Percentiles rank a stretch among this genome's conserved stretches.
These are phyloP conservation scores for Xiphorhynchus erythropygius DNA, from an alignment of 2,797 vertebrate species.

Conservation along the genomic window DNA sequence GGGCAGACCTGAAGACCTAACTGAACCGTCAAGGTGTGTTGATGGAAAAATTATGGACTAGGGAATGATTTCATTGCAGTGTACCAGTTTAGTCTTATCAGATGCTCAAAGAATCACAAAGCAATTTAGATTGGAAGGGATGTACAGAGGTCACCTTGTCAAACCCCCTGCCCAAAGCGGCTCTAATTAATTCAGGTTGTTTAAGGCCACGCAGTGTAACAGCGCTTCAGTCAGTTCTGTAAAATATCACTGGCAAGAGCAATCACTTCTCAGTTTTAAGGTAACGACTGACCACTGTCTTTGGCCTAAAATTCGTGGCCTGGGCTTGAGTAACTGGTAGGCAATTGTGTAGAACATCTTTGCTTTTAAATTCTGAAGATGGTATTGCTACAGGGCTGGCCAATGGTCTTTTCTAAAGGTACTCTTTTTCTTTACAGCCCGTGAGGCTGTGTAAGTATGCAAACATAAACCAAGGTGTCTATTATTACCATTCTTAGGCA, in stretches of 20 bases:
- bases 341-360: neutral
- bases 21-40: neutral
- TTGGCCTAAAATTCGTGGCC: neutral
- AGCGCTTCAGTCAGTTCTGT: neutral
- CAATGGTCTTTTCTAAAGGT: neutral
- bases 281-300: neutral
- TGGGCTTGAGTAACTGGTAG: neutral
- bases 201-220: neutral
- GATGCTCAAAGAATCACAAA: neutral
- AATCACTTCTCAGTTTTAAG: neutral
- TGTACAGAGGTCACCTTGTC: neutral
- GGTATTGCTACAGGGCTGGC: neutral
- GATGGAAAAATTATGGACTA: neutral
- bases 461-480: neutral
- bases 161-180: neutral
- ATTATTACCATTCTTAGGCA: slow-evolving; percentile 55
- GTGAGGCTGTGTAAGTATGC: neutral
- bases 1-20: neutral
- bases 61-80: neutral
- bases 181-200: neutral
- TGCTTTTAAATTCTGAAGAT: neutral
- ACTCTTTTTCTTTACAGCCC: neutral
- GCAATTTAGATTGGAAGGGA: neutral
- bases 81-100: neutral
- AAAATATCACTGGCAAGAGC: neutral